Base-by-base conservation (phyloP, 2,888 invertebrate species). In the Melanostoma mellinum region DNA sequence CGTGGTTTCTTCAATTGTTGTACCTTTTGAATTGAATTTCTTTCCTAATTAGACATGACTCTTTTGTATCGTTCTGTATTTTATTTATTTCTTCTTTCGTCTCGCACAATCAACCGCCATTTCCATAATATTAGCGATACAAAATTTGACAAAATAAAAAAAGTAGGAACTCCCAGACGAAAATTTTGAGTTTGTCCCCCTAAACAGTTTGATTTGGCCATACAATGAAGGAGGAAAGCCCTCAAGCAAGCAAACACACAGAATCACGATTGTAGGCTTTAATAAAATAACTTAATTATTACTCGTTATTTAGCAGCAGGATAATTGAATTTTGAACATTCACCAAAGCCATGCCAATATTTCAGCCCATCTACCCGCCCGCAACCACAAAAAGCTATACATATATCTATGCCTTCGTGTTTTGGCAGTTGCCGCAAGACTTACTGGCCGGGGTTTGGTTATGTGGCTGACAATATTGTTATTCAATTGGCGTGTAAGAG, bases 271-370 rank as follows among this genome's bases (percentile, higher is more conserved):
- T 68, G 50, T 3, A 30, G 68, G 35, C 63, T 56, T 52, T 53
- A 52, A 60, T 42, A 74, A 82, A 74, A 78, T 78, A 82, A 82
- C 73, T 78, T 82, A 82, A 82, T 82, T 82, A 82, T 65, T 46
- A 48, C 56, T 69, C 63, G 58, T 53, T 65, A 73, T 82, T 74
- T 74, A 82, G 73, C 82, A 46, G 63, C 50, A 69, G 65, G 40
- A 69, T 82, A 82, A 82, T 82, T 77, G 73, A 78, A 73, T 82
- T 82, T 69, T 53, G 73, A 77, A 82, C 33, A 58, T 30, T 65
- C 68, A 50, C 42, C 56, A 80, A 71, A 53, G 52, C 35, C 33
- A 10, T n/a, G n/a, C 69, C 58, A 6, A 63, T 55, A 20, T 50
- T 50, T 6, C 6, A 36, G 4, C 3, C 63, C 20, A 20, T 20